Base-by-base conservation (phyloP, 2,888 invertebrate species). In the Eudasyphora cyanicolor region DNA sequence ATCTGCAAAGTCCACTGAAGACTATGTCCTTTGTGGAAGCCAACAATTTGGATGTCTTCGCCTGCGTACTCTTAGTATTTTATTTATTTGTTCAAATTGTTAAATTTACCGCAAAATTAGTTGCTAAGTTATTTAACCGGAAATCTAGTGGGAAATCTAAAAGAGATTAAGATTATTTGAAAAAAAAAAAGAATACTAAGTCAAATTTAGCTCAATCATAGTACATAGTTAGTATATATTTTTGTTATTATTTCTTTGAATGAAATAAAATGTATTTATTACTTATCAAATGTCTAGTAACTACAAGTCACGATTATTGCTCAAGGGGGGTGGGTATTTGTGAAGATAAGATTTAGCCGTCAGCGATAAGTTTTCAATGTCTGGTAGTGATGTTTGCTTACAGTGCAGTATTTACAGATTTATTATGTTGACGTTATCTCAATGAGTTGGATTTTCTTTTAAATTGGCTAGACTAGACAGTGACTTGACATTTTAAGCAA, bases 1-100 rank as follows among this genome's bases (percentile, higher is more conserved):
- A 91, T 80, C 91, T 93, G 86, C 93, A 93, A 82, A 93, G 92
- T 87, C 92, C 93, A 10, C 92, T 93, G 0, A 85, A 91, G 32
- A 87, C 92, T 51, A 86, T 93, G 71, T 92, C 88, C 75, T 92
- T 92, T 91, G 62, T 92, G 7, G 91, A 91, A 1, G 92, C 91
- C 75, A 89, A 87, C 49, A 93, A 93, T 92, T 24, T 93, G 24
- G 94, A 94, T 87, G 91, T 93, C 1, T 21, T 79, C 17, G 57
- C 17, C 24, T 71, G 75, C 42, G 35, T 60, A 60, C 38, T 79
- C 19, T 4, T 42, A 7, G 21, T 69, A 19, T 76, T 54, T 51
- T n/a, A 38, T 10, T n/a, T 73, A 17, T 0, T 79, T 21, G 67
- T 64, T 32, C 14, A 75, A 38, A 29, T 79, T 27, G 35, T 64